phyloP scores from a whole-genome alignment of 2,113 vertebrate species.

The Gymnorhina tibicen region DNA sequence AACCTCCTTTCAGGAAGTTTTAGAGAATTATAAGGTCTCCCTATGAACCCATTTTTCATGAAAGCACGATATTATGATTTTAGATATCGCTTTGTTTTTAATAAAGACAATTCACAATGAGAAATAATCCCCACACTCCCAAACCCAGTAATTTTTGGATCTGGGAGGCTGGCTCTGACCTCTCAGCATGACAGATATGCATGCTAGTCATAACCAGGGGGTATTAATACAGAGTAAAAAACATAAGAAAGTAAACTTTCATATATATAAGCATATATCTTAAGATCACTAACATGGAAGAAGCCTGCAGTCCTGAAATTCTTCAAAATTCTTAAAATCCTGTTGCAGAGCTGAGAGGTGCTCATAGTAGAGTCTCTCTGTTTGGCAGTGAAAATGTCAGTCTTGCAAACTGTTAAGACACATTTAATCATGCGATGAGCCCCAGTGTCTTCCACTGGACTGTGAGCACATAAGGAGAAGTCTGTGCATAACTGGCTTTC shows the following conservation, averaged over 20 bases:
- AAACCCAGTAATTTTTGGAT: not conserved
- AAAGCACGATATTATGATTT: not conserved
- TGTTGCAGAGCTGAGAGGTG: not conserved
- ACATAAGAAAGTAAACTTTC: not conserved
- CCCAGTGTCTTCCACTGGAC: not conserved
- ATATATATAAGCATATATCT: not conserved
- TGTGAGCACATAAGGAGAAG: not conserved
- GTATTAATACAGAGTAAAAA: not conserved
- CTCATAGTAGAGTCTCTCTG: not conserved
- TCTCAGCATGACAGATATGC: accelerated
- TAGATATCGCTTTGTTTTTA: not conserved
- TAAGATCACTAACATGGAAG: not conserved
- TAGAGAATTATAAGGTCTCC: not conserved
- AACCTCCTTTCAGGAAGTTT: not conserved
- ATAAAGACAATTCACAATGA: not conserved
- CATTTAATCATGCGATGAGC: accelerated
- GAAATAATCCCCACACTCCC: not conserved
- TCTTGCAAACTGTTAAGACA: not conserved
- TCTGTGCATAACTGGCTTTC: not conserved
- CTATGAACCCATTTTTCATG: not conserved
- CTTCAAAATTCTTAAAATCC: not conserved
- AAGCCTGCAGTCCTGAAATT: not conserved
- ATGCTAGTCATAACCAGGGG: not conserved
- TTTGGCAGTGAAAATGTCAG: not conserved
- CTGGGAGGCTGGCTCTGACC: not conserved